Evolutionary conservation across 2,797 vertebrate species (phyloP).

Genomic region (Oreochromis mossambicus): DNA sequence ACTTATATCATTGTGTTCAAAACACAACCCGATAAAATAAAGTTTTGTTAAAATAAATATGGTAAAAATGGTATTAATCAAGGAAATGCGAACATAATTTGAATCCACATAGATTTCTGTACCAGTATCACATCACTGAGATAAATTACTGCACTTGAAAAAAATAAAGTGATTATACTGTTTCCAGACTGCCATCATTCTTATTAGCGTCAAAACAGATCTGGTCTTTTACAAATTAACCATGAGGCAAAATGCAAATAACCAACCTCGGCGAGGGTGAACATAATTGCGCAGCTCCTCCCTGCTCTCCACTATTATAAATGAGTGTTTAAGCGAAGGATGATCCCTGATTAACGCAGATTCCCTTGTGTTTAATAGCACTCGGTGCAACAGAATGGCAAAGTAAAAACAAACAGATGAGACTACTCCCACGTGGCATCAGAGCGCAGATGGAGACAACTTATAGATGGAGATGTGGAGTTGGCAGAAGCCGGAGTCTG

Average conservation of each 20-base stretch:
- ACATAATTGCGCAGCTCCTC: constrained; percentile 38
- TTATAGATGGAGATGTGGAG: constrained; percentile 61
- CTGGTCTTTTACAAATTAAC: constrained; percentile 20
- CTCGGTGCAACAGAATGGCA: constrained; percentile 55
- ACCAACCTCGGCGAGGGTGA: constrained; percentile 32
- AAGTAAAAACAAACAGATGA: constrained; percentile 73
- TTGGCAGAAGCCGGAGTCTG: constrained; percentile 46
- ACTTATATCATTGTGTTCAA: not conserved
- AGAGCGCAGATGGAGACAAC: constrained; percentile 67
- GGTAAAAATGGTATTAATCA: not conserved
- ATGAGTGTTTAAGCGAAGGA: constrained; percentile 41
- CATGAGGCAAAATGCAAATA: constrained; percentile 45
- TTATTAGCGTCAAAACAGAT: constrained; percentile 7
- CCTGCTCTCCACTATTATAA: constrained; percentile 19
- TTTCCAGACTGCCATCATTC: not conserved
- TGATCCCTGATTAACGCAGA: constrained; percentile 62
- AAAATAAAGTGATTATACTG: not conserved
- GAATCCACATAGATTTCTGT: not conserved
- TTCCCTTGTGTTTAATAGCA: constrained; percentile 64
- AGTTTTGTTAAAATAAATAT: not conserved
- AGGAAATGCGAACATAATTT: not conserved
- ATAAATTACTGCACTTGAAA: not conserved
- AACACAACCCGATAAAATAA: rapidly evolving
- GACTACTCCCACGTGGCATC: constrained; percentile 58
- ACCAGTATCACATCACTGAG: not conserved